Percentiles rank a stretch among this genome's conserved stretches.
Evolutionary conservation across 2,113 vertebrate species (phyloP).

Genomic region (Dinomys branickii): DNA sequence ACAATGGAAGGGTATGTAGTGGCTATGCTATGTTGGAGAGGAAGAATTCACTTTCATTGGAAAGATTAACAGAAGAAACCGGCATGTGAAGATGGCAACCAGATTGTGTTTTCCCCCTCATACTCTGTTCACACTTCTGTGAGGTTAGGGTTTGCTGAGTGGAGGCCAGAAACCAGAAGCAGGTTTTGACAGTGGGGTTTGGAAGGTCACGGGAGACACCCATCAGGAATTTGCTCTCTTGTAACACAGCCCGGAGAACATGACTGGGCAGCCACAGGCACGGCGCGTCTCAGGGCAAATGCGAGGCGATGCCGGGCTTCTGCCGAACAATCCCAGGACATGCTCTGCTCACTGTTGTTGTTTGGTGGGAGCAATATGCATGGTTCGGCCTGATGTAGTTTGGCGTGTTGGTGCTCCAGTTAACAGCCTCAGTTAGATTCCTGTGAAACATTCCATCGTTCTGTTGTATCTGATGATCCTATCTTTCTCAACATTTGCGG

Average conservation of each 20-base stretch:
- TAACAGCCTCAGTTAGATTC: slow-evolving; percentile 6
- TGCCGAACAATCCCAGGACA: background rate
- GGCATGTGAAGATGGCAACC: slow-evolving; percentile 1
- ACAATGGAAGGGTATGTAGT: background rate
- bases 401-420: background rate
- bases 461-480: background rate
- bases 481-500: background rate
- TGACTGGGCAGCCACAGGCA: background rate
- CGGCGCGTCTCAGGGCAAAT: background rate
- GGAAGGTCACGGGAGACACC: background rate
- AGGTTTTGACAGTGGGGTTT: background rate
- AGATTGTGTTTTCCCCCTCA: background rate
- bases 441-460: background rate
- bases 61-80: slow-evolving; percentile 37
- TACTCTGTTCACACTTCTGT: slow-evolving; percentile 26
- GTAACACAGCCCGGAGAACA: background rate
- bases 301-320: slow-evolving; percentile 1
- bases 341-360: background rate
- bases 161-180: background rate
- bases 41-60: slow-evolving; percentile 15
- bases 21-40: background rate
- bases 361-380: background rate
- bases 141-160: slow-evolving; percentile 5
- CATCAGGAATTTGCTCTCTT: background rate
- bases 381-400: background rate